phyloP scores from a whole-genome alignment of 1,140 invertebrate genomes.

The Drosophila orena region DNA sequence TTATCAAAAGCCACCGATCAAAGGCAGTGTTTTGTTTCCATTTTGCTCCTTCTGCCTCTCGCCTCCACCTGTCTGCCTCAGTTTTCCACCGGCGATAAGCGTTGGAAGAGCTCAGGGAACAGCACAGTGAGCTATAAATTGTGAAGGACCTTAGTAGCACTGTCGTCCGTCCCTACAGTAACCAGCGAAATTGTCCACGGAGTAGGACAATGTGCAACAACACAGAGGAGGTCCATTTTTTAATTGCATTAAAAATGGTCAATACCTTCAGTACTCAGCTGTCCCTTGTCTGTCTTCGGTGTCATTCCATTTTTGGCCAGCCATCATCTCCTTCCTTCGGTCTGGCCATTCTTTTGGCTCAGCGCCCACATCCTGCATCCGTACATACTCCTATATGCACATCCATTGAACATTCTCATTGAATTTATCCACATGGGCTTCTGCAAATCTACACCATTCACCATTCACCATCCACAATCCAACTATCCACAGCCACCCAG shows the following conservation, averaged over 20 bases:
- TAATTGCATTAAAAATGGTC: not conserved
- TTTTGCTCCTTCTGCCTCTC: conserved; percentile 22
- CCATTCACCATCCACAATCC: not conserved
- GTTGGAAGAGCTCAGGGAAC: not conserved
- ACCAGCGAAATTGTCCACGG: no score
- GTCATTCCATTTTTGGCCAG: not conserved
- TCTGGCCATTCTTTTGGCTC: not conserved
- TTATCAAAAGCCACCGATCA: conserved; percentile 55
- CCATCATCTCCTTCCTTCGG: not conserved
- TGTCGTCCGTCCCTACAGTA: no score
- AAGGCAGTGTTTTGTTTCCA: conserved; percentile 47
- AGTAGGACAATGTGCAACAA: no score
- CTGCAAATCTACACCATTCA: no score
- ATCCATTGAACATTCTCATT: conserved; percentile 23
- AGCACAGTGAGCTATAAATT: conserved; percentile 6
- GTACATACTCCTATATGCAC: conserved; percentile 8
- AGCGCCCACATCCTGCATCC: conserved; percentile 1
- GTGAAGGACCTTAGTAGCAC: no score
- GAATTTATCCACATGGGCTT: conserved; percentile 35
- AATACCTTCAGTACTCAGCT: not conserved
- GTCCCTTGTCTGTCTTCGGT: conserved; percentile 6
- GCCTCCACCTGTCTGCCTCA: conserved; percentile 1
- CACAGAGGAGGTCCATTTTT: not conserved
- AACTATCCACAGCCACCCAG: not conserved
- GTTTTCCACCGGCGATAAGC: conserved; percentile 1